Percentiles rank a stretch among this genome's conserved stretches.
Conservation (phyloP, 2,113 vertebrate species). For the Natator depressus region DNA sequence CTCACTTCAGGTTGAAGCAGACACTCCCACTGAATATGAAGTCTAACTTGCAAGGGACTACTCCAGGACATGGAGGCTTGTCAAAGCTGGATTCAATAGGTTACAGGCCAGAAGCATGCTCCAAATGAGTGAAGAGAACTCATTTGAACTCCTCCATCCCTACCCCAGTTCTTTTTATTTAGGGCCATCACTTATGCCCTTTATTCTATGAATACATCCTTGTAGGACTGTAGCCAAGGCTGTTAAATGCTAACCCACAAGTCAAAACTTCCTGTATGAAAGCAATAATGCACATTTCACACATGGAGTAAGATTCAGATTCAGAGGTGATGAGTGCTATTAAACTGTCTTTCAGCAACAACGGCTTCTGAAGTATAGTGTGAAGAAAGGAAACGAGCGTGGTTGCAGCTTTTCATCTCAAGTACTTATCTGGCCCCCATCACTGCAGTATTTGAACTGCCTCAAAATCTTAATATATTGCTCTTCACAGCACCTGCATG, state of each 20-base stretch:
- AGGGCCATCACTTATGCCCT: background rate
- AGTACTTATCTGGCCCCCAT: background rate
- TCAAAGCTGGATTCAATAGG: background rate
- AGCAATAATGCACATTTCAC: background rate
- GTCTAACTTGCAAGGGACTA: background rate
- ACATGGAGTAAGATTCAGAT: background rate
- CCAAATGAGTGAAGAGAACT: background rate
- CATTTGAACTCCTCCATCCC: background rate
- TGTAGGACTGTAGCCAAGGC: background rate
- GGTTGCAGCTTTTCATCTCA: background rate
- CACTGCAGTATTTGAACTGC: background rate
- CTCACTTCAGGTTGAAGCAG: background rate
- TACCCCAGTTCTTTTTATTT: background rate
- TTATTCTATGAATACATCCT: background rate
- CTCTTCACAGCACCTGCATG: background rate
- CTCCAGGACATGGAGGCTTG: background rate
- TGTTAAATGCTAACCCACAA: background rate
- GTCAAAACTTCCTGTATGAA: background rate
- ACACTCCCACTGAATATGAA: background rate
- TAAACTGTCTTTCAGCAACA: background rate
- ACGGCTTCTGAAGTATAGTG: background rate
- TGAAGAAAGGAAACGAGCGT: background rate
- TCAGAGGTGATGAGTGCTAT: background rate
- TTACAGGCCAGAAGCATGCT: background rate
- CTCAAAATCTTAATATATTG: background rate